These are phyloP conservation scores for Dicerorhinus sumatrensis DNA, from an alignment of 2,113 vertebrate genomes.

Conservation along the genomic window DNA sequence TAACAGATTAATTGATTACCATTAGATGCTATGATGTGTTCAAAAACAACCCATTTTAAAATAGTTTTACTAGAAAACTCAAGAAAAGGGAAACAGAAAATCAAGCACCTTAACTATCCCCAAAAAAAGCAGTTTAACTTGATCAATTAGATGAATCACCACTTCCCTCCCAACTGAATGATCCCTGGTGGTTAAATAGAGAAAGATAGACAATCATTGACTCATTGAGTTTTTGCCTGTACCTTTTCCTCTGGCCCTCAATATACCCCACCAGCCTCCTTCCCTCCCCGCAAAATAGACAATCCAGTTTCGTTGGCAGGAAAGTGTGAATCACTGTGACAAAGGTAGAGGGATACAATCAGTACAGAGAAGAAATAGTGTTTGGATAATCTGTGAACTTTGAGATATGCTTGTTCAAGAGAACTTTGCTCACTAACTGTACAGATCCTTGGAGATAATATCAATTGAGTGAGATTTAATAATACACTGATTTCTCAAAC, in stretches of 20 bases:
- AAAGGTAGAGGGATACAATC: background rate
- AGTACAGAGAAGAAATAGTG: slow-evolving; percentile 29
- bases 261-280: background rate
- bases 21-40: background rate
- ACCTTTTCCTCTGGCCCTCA: background rate
- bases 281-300: background rate
- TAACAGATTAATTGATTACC: slow-evolving; percentile 23
- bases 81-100: slow-evolving; percentile 6
- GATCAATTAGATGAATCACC: background rate
- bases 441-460: slow-evolving; percentile 64
- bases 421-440: slow-evolving; percentile 74
- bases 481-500: background rate
- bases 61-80: slow-evolving; percentile 18
- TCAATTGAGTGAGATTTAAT: slow-evolving; percentile 32
- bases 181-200: background rate
- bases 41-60: slow-evolving; percentile 33
- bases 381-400: slow-evolving; percentile 76
- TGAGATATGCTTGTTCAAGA: slow-evolving; percentile 67
- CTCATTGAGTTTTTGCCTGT: background rate
- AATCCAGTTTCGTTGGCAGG: background rate
- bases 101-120: background rate
- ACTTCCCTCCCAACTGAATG: background rate
- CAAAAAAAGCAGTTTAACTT: background rate
- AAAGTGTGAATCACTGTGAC: slow-evolving; percentile 4
- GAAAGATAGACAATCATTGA: background rate